Evolutionary conservation across 2,113 vertebrate species (phyloP).

Genomic region (Centropus unirufus): DNA sequence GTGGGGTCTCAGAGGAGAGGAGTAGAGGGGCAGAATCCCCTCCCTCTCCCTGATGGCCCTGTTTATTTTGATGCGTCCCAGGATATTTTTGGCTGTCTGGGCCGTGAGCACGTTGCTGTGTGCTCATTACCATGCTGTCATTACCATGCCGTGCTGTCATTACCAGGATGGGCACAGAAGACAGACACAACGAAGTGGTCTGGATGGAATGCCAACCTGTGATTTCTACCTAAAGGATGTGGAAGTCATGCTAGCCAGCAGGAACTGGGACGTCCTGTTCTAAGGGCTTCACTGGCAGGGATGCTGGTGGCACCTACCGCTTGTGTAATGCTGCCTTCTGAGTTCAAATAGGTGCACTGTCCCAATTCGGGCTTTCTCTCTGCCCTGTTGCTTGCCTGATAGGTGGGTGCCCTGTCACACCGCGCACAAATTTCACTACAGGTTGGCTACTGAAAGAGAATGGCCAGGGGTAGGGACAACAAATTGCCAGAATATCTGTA

Average conservation of each 20-base stretch:
- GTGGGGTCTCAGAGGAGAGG: neutral
- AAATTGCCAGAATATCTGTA: conserved; percentile 15
- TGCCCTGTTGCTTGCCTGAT: neutral
- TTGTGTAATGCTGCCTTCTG: neutral
- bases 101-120: too few relatives aligned
- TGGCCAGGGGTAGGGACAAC: neutral
- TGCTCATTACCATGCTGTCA: too few relatives aligned
- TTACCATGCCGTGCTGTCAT: neutral
- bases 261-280: neutral
- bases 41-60: too few relatives aligned
- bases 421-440: neutral
- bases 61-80: too few relatives aligned
- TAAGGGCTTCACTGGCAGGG: neutral
- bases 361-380: neutral
- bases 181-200: neutral
- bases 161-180: neutral
- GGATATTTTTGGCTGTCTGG: too few relatives aligned
- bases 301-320: neutral
- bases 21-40: too few relatives aligned
- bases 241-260: neutral
- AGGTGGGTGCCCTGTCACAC: neutral
- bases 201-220: neutral
- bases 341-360: neutral
- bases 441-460: neutral
- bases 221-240: neutral